These are phyloP conservation scores for Calidris pugnax DNA, from an alignment of 2,113 vertebrate species.

Conservation along the genomic window DNA sequence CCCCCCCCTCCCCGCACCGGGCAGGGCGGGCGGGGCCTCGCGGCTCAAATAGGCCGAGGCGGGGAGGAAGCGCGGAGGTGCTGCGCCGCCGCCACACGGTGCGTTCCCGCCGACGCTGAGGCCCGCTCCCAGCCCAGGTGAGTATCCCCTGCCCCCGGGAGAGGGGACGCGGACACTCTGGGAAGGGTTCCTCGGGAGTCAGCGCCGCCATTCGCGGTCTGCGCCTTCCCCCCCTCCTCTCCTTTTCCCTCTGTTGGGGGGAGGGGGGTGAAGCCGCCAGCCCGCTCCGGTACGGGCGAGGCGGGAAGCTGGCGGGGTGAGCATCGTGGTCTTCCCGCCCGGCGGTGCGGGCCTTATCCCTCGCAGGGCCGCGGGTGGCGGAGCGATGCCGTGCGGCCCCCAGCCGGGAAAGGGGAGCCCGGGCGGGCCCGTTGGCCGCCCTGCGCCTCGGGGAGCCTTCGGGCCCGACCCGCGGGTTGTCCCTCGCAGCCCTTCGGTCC, in stretches of 20 bases:
- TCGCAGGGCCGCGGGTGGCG: not conserved
- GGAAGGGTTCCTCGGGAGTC: fast-evolving
- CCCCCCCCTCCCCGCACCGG: too few species aligned
- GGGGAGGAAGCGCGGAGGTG: not conserved
- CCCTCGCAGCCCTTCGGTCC: fast-evolving
- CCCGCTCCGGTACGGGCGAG: too few species aligned
- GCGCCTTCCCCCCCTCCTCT: too few species aligned
- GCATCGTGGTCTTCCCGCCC: too few species aligned
- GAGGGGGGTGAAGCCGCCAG: not conserved
- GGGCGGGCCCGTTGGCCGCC: not conserved
- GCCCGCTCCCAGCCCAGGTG: not conserved
- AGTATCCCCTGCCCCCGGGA: fast-evolving
- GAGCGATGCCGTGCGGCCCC: too few species aligned
- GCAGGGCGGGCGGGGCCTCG: not conserved
- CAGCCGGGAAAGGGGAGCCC: too few species aligned
- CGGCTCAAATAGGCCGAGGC: not conserved
- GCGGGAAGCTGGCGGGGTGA: not conserved
- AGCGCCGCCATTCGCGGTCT: fast-evolving
- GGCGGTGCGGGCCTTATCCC: too few species aligned
- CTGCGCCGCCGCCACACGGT: not conserved
- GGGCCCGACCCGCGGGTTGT: not conserved
- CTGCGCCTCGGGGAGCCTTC: not conserved
- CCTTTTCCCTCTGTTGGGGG: fast-evolving
- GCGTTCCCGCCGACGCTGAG: too few species aligned
- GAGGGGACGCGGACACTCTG: fast-evolving